Base-by-base conservation (phyloP, 2,797 vertebrate genomes). In the Eulemur albifrons region DNA sequence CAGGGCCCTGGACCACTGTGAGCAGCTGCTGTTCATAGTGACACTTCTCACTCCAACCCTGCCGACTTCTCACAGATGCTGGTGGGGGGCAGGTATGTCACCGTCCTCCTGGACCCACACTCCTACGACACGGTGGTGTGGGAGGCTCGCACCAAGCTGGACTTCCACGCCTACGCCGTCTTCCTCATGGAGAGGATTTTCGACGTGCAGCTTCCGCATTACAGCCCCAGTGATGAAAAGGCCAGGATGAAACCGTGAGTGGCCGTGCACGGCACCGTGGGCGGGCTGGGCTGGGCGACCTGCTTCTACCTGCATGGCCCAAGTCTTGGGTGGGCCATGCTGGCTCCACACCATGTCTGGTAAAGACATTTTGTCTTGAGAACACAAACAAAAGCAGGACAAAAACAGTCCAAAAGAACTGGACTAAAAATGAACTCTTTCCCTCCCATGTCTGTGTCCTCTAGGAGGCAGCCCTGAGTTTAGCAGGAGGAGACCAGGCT, bases 171-270 rank as follows among this genome's bases (percentile, higher is more conserved):
- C 88, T 99, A 99, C 0, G 99, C 99, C 0, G 82, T 98, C 83
- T 98, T 99, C 70, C 98, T 99, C 96, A 99, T 99, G 99, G 98
- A 99, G n/a, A 98, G 99, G 92, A 99, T 99, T 96, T 99, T 99
- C 67, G 98, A 98, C 50, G 97, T 99, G 97, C 98, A 67, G 83
- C 98, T 99, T 27, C 99, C 99, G 0, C 97, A 98, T 82, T 98
- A 99, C 91, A 98, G 98, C 91, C 98, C 98, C 1, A 93, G 57
- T 0, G 98, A 98, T 54, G 99, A 99, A 38, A 99, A 99, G 97
- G 93, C 88, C 27, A 96, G 98, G 97, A 98, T 99, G 98, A 99
- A 98, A 97, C 82, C 63, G 99, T 99, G 98, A 94, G 99, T 99
- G 93, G 8, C 48, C 12, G 0, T 4, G 30, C 63, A 18, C 0